Conservation (phyloP, 2,888 invertebrate genomes). For the Argyresthia goedartella region DNA sequence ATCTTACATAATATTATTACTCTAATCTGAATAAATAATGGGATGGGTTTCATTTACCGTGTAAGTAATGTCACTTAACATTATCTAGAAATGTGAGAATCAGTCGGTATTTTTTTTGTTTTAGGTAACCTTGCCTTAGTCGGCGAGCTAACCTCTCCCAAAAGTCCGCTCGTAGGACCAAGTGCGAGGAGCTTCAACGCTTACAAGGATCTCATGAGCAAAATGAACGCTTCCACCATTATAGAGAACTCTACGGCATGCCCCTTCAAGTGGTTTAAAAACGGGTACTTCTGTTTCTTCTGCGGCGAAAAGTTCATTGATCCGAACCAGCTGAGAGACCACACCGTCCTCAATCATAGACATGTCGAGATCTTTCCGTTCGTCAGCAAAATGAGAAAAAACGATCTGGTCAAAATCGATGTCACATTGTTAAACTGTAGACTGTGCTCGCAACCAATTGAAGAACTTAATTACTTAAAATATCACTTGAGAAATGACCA, state of each 20-base stretch:
- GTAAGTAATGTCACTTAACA: too few relatives aligned
- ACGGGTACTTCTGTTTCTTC: constrained; percentile 52
- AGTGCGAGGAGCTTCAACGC: background rate
- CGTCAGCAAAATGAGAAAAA: constrained; percentile 40
- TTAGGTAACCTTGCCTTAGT: too few relatives aligned
- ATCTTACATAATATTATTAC: too few relatives aligned
- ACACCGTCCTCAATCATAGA: constrained; percentile 24
- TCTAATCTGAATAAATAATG: too few relatives aligned
- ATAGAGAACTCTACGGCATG: constrained; percentile 55
- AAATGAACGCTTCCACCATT: constrained; percentile 36
- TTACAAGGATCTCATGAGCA: background rate
- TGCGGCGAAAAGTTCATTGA: constrained; percentile 49
- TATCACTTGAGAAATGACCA: constrained; percentile 37
- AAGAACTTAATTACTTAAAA: constrained; percentile 39
- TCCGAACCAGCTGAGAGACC: constrained; percentile 31
- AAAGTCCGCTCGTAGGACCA: too few relatives aligned
- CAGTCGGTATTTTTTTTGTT: too few relatives aligned
- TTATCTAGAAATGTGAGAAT: too few relatives aligned
- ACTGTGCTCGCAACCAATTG: constrained; percentile 32
- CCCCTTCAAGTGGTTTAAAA: constrained; percentile 57
- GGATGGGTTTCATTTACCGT: too few relatives aligned
- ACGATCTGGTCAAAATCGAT: constrained; percentile 58
- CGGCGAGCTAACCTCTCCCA: too few relatives aligned
- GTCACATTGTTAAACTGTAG: constrained; percentile 41
- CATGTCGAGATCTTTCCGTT: constrained; percentile 13